These are phyloP conservation scores for Leucosticte australis DNA, from an alignment of 2,113 vertebrate genomes.

Conservation along the genomic window DNA sequence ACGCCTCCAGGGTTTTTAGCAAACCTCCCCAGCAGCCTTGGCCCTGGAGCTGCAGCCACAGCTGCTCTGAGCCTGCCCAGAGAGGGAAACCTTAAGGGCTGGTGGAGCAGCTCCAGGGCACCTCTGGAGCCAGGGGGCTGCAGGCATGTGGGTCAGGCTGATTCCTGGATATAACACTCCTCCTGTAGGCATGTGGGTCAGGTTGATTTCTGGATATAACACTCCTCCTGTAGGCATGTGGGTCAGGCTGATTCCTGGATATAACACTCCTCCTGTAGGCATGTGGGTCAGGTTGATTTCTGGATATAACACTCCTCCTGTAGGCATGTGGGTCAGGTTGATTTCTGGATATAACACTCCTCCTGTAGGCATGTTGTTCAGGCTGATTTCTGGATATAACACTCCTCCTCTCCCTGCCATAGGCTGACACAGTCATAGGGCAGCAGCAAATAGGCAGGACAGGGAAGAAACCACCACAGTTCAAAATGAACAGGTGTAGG, in stretches of 20 bases:
- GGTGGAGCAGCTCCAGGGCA: not conserved
- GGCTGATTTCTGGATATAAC: not conserved
- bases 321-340: not conserved
- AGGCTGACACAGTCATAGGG: not conserved
- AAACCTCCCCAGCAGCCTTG: not conserved
- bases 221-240: not conserved
- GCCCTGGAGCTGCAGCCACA: rapidly evolving
- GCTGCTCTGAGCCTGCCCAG: rapidly evolving
- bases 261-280: not conserved
- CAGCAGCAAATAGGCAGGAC: not conserved
- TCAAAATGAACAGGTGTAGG: not conserved
- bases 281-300: not conserved
- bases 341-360: not conserved
- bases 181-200: not conserved
- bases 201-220: not conserved
- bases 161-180: not conserved
- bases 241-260: not conserved
- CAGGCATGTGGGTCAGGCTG: not conserved
- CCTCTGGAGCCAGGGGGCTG: not conserved
- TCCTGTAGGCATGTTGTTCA: not conserved
- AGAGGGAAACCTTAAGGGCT: not conserved
- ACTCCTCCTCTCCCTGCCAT: not conserved
- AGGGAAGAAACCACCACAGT: not conserved
- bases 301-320: not conserved
- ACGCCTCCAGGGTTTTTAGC: not conserved